These are phyloP conservation scores for Patiria pectinifera DNA, from an alignment of 53 echinoderm and acorn worm species.

Conservation along the genomic window DNA sequence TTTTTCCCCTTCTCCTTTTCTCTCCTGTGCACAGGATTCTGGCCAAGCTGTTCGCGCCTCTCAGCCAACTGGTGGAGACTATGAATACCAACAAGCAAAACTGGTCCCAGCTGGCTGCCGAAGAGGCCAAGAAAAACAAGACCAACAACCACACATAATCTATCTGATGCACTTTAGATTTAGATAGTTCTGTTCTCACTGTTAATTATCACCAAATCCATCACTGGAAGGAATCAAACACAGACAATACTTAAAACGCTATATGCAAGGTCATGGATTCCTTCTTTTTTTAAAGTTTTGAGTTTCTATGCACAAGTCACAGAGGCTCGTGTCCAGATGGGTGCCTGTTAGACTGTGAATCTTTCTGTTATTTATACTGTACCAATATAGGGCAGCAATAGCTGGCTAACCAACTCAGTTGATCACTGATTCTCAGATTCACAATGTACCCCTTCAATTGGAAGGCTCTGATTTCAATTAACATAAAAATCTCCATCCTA, in stretches of 20 bases:
- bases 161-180: neutral
- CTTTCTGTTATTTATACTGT: neutral
- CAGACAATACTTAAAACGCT: neutral
- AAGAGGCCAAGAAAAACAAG: slow-evolving; percentile 32
- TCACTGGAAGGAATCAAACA: neutral
- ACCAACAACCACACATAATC: slow-evolving; percentile 47
- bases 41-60: slow-evolving; percentile 47
- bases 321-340: neutral
- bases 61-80: slow-evolving; percentile 49
- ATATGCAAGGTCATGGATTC: too few relatives aligned
- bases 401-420: neutral
- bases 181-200: neutral
- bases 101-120: slow-evolving; percentile 41
- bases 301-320: neutral
- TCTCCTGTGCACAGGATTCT: slow-evolving; percentile 34
- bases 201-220: slow-evolving; percentile 18
- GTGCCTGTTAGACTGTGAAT: neutral
- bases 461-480: too few relatives aligned
- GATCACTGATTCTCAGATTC: neutral
- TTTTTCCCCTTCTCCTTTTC: neutral
- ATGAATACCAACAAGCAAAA: slow-evolving; percentile 46
- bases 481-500: neutral
- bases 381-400: neutral
- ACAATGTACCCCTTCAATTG: neutral
- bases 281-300: neutral